A percentile compares a stretch with the other conserved stretches of the same genome.
phyloP scores from a whole-genome alignment of 2,113 vertebrate species.

The Macaca nemestrina region DNA sequence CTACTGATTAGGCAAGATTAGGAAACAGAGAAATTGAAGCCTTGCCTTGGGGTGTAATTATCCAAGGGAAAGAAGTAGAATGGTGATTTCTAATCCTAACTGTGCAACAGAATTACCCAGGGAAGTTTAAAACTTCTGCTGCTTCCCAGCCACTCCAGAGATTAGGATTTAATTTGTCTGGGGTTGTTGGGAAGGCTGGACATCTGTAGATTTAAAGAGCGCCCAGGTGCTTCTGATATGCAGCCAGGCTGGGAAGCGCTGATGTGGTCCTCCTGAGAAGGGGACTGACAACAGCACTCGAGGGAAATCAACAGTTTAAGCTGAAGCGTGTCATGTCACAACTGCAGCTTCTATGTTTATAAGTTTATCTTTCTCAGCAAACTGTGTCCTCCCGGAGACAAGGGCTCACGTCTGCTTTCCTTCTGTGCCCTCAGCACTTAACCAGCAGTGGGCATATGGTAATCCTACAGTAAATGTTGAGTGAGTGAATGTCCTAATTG shows the following conservation, averaged over 20 bases:
- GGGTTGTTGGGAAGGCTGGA: neutral
- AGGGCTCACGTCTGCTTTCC: too few relatives aligned
- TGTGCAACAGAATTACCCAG: fast-evolving
- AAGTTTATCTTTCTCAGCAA: neutral
- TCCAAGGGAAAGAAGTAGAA: fast-evolving
- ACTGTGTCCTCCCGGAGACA: fast-evolving
- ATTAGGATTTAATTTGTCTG: neutral
- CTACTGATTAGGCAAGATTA: fast-evolving
- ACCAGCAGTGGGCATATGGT: neutral
- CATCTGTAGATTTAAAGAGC: neutral
- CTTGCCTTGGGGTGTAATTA: fast-evolving
- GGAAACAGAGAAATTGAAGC: neutral
- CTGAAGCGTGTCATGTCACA: fast-evolving
- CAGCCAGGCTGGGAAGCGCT: fast-evolving
- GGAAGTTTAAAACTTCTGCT: too few relatives aligned
- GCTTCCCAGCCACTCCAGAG: neutral
- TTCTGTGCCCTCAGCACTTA: neutral
- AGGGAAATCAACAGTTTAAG: neutral
- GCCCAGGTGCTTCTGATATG: fast-evolving
- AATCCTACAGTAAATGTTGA: neutral
- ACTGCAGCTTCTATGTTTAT: fast-evolving
- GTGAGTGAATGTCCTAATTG: neutral
- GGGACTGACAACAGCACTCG: fast-evolving
- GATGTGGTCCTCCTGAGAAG: fast-evolving
- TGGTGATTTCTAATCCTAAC: fast-evolving